Conservation (phyloP, 1,140 invertebrate species). For the Ceratosolen fusciceps region DNA sequence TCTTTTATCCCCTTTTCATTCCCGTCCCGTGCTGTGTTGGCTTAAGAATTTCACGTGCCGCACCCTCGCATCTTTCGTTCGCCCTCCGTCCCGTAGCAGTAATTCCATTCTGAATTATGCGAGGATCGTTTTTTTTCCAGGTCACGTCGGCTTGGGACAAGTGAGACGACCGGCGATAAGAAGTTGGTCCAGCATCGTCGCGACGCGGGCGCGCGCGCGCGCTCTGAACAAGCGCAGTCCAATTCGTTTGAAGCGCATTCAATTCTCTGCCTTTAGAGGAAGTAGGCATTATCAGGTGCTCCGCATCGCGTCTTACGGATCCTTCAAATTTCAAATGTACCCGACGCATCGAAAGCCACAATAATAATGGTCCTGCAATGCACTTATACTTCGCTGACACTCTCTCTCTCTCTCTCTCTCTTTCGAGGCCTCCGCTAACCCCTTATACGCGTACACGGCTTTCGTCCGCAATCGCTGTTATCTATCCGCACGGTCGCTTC, state of each 20-base stretch:
- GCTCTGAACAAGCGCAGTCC: background rate
- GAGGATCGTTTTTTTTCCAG: background rate
- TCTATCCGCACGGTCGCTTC: constrained; percentile 41
- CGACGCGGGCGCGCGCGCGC: too few species aligned
- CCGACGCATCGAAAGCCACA: background rate
- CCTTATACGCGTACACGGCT: background rate
- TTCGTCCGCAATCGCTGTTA: constrained; percentile 18
- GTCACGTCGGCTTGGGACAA: background rate
- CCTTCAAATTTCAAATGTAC: background rate
- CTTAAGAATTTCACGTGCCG: background rate
- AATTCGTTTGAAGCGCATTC: background rate
- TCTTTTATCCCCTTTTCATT: background rate
- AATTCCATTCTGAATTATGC: background rate
- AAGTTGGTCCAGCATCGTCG: background rate
- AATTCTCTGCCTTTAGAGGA: background rate
- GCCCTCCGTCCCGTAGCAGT: background rate
- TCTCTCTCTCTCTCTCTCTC: background rate
- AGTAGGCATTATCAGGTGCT: too few species aligned
- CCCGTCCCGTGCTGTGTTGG: background rate
- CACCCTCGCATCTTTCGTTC: background rate
- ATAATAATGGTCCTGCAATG: constrained; percentile 4
- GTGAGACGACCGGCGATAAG: background rate
- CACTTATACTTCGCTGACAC: background rate
- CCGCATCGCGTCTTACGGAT: too few species aligned
- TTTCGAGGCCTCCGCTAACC: background rate